These are phyloP conservation scores for Caerostris darwini DNA, from an alignment of 1,140 invertebrate genomes.

Conservation along the genomic window DNA sequence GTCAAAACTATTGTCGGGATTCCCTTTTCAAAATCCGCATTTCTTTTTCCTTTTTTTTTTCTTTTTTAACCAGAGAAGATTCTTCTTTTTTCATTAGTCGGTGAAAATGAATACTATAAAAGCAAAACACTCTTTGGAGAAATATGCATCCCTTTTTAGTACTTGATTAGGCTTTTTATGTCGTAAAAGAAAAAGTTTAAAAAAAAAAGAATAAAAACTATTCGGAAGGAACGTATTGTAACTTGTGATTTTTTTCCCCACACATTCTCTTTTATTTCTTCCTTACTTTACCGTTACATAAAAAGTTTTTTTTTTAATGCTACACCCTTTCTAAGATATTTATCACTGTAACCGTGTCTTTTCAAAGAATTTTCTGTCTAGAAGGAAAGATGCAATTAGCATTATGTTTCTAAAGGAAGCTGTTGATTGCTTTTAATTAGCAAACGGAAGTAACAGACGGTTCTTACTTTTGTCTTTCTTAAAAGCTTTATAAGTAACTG, in stretches of 20 bases:
- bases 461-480: not conserved
- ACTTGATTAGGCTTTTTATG: too few relatives aligned
- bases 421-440: constrained; percentile 37
- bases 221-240: too few relatives aligned
- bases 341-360: not conserved
- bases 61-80: too few relatives aligned
- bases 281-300: too few relatives aligned
- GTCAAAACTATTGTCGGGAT: constrained; percentile 6
- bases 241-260: too few relatives aligned
- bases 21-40: not conserved
- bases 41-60: not conserved
- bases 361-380: not conserved
- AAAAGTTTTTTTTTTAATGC: not conserved
- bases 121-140: too few relatives aligned
- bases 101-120: too few relatives aligned
- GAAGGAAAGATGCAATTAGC: not conserved
- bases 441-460: not conserved
- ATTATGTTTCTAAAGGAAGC: not conserved
- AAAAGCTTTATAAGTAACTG: not conserved
- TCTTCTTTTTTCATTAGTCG: too few relatives aligned
- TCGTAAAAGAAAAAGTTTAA: too few relatives aligned
- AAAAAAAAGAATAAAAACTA: too few relatives aligned
- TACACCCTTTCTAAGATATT: not conserved
- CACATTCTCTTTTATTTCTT: too few relatives aligned
- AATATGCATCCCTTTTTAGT: too few relatives aligned